Evolutionary conservation across 2,797 vertebrate genomes (phyloP).

Genomic region (Phrynocephalus vlangalii): DNA sequence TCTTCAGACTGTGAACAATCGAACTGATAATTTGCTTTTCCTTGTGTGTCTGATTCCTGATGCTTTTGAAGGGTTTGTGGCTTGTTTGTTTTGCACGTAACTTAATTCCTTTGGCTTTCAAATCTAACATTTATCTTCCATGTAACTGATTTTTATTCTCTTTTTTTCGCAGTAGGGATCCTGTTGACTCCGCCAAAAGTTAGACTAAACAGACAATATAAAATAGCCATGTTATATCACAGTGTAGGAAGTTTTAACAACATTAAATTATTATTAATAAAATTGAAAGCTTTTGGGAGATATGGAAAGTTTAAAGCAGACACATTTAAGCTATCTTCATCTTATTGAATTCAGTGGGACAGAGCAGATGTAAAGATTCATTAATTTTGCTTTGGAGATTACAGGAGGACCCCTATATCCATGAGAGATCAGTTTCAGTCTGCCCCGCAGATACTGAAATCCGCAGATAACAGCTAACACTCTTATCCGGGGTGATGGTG

Average conservation of each 20-base stretch:
- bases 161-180: constrained; percentile 72
- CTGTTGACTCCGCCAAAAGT: constrained; percentile 72
- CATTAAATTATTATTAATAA: constrained; percentile 32
- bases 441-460: too few relatives aligned
- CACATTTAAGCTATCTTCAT: background rate
- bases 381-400: background rate
- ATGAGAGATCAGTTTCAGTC: too few relatives aligned
- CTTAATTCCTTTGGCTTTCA: constrained; percentile 61
- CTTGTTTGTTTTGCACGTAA: constrained; percentile 66
- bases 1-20: constrained; percentile 64
- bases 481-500: too few relatives aligned
- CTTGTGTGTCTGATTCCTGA: constrained; percentile 43
- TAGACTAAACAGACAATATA: constrained; percentile 50
- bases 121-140: constrained; percentile 65
- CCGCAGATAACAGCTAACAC: too few relatives aligned
- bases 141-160: constrained; percentile 59
- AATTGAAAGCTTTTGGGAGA: background rate
- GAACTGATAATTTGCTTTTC: constrained; percentile 65
- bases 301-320: background rate
- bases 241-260: constrained; percentile 58
- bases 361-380: background rate
- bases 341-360: background rate
- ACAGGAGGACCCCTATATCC: background rate
- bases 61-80: constrained; percentile 50
- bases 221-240: constrained; percentile 68